Evolutionary conservation across 1,140 invertebrate species (phyloP), one percentile per base, ranked within the genome.

Genomic region (Caenorhabditis tropicalis): DNA sequence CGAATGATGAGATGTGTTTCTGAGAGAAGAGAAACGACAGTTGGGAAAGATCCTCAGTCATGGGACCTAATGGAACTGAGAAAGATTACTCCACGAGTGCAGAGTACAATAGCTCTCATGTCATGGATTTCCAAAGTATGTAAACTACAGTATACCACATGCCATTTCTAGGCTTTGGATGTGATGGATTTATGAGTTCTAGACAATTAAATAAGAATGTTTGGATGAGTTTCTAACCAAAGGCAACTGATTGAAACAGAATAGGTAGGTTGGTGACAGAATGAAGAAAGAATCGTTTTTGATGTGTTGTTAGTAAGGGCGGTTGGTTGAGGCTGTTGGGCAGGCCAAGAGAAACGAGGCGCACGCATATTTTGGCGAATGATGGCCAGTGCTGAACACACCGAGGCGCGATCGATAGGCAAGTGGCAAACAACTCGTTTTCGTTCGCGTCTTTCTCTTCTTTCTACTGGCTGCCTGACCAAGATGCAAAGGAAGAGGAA

Each of bases 201-300:
- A 43, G 39, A 12, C 5, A 5, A 6, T 12, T 6, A 43, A 43
- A 43, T 6, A 43, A 12, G 39, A 6, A 51, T 19, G 5, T 10
- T 51, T 1, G 48, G 0, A 10, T 0, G 2, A 19, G 15, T 51
- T 51, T 51, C 48, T 5, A 29, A 58, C 27, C 21, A 58, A 21
- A 9, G 29, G 27, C 3, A 43, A 74, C 43, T 15, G 65, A 74
- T 74, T n/a, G 65, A 43, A 43, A 46, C 24, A 56, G 36, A 43
- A 65, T 65, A 7, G 58, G 65, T 74, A 43, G 36, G 31, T 36
- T 33, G 24, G 53, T 58, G 53, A 31, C 31, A 29, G 36, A 74
- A 74, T 74, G 65, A 74, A 74, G 65, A 74, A 74, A 19, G 65
- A 74, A 74, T 74, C 65, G 65, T 43, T 74, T 74, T 74, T 74